Evolutionary conservation across 2,888 invertebrate genomes (phyloP).

Genomic region (Rapana venosa): DNA sequence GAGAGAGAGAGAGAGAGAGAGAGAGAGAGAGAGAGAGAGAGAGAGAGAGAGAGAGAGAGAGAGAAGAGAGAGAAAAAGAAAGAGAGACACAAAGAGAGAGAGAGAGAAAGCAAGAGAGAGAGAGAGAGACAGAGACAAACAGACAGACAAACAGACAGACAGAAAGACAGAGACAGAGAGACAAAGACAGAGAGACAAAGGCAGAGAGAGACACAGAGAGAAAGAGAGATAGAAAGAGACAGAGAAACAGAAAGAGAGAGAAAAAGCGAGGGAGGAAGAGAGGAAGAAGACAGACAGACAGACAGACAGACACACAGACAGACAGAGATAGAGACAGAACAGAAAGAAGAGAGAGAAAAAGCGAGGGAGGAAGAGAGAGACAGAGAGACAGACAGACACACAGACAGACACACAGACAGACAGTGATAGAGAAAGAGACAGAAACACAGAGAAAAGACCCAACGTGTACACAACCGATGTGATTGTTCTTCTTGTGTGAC

Average conservation of each 20-base stretch:
- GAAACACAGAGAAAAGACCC: not conserved
- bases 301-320: not conserved
- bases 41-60: constrained; percentile 5
- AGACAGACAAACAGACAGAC: not conserved
- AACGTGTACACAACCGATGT: too few species aligned
- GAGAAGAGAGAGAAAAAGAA: too few species aligned
- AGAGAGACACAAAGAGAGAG: not conserved
- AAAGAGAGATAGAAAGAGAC: constrained; percentile 6
- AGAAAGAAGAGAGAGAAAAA: not conserved
- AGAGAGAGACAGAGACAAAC: not conserved
- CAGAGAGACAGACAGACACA: not conserved
- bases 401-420: not conserved
- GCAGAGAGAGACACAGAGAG: not conserved
- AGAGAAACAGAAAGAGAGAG: not conserved
- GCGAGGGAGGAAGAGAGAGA: not conserved
- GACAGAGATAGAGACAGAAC: not conserved
- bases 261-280: not conserved
- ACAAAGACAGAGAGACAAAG: not conserved
- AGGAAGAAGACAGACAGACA: not conserved
- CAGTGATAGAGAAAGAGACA: not conserved
- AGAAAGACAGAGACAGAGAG: constrained; percentile 6
- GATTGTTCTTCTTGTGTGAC: too few species aligned
- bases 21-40: not conserved
- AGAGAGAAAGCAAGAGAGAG: not conserved
- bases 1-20: not conserved